Conservation (phyloP, 2,888 invertebrate species). For the Parnassius mnemosyne region DNA sequence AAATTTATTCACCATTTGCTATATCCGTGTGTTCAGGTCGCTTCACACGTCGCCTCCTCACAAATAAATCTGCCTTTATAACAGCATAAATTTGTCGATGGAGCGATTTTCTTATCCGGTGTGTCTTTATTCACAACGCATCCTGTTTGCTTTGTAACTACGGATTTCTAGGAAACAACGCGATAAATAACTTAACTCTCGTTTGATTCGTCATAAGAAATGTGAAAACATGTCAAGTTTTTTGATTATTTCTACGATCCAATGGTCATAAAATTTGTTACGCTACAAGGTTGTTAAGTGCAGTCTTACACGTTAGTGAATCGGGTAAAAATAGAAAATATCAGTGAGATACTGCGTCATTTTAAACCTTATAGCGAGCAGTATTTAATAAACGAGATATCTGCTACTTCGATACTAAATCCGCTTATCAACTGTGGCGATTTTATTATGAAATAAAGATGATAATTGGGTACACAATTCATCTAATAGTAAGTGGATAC, state of each 20-base stretch:
- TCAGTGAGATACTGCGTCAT: too few species aligned
- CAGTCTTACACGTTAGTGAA: too few species aligned
- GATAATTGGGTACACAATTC: too few species aligned
- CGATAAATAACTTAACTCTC: conserved; percentile 32
- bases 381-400: too few species aligned
- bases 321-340: too few species aligned
- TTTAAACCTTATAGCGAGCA: too few species aligned
- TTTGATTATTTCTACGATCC: neutral
- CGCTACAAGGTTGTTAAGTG: too few species aligned
- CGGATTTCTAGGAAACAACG: conserved; percentile 41
- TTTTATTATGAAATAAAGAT: too few species aligned
- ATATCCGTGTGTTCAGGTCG: conserved; percentile 37
- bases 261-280: too few species aligned
- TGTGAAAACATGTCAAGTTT: conserved; percentile 4
- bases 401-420: too few species aligned
- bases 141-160: conserved; percentile 58
- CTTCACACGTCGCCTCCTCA: conserved; percentile 64
- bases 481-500: too few species aligned
- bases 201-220: conserved; percentile 11
- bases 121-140: conserved; percentile 56
- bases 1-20: conserved; percentile 21
- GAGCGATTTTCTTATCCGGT: conserved; percentile 71
- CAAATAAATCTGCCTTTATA: conserved; percentile 72
- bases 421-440: too few species aligned
- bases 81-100: conserved; percentile 77